phyloP scores from a whole-genome alignment of 2,113 vertebrate species.

The Thalassarche chlororhynchos region DNA sequence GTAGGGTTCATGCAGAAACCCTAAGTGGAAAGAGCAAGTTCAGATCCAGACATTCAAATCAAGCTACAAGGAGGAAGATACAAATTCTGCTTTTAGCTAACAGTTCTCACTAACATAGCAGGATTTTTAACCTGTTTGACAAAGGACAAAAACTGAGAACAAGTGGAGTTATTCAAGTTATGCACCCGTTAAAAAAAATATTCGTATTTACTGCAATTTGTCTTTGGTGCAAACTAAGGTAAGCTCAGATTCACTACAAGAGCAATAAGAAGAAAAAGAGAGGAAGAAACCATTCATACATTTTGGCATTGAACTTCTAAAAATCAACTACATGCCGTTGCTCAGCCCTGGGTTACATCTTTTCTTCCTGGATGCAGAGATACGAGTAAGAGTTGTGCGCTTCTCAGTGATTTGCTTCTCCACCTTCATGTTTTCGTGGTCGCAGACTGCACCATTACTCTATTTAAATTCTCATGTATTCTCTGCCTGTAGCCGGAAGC shows the following conservation, averaged over 20 bases:
- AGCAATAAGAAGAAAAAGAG: background rate
- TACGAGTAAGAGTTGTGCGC: background rate
- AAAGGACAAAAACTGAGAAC: background rate
- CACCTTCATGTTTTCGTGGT: background rate
- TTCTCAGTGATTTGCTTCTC: background rate
- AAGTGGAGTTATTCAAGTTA: background rate
- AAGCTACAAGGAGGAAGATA: background rate
- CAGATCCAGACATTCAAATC: background rate
- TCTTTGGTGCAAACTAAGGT: conserved; percentile 30
- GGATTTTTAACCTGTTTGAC: background rate
- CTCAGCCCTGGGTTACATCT: background rate
- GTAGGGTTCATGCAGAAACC: background rate
- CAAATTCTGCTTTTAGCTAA: background rate
- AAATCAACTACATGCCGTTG: background rate
- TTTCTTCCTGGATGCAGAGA: background rate
- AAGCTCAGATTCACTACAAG: conserved; percentile 5
- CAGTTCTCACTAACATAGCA: background rate
- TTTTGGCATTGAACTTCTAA: background rate
- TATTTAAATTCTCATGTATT: conserved; percentile 30
- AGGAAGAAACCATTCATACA: background rate
- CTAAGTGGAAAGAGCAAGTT: background rate
- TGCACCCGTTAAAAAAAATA: background rate
- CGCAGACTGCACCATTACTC: background rate
- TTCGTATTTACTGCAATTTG: background rate
- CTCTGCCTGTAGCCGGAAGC: background rate